Base-by-base conservation (phyloP, 2,888 invertebrate genomes). In the Acanthosepion pharaonis region DNA sequence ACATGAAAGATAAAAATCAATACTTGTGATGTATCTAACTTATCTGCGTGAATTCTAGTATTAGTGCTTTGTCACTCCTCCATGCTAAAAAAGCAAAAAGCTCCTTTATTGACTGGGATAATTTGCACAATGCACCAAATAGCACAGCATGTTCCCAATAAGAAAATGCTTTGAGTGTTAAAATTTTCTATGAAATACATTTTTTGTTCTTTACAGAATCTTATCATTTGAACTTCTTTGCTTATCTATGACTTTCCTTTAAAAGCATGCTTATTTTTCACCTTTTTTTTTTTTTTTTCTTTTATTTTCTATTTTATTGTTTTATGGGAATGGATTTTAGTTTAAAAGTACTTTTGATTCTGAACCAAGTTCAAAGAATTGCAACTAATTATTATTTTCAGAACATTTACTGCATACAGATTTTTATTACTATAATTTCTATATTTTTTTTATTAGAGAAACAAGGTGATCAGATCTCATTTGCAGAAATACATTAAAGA, bases 141-240 rank as follows among this genome's bases (percentile, higher is more conserved):
- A 78, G 78, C 78, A 78, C 78, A 78, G 78, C 78, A 78, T 78
- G 78, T 78, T 78, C 78, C 78, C n/a, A 78, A 23, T 23, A 78
- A 78, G n/a, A 78, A n/a, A 78, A 78, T n/a, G 64, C 64, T 64
- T 64, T n/a, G n/a, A n/a, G n/a, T 78, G 78, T 78, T 78, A 78
- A 15, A 78, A n/a, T 33, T 15, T 78, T 78, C 11, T n/a, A 15
- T 33, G 59, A 5, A 23, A 59, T 20, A 59, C 5, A 59, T 23
- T 23, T 5, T n/a, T 33, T 78, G 11, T 78, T 78, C 18, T 33
- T 78, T n/a, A 78, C 15, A 11, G 78, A 78, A 78, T 78, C 78
- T 78, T 78, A 78, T n/a, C 78, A 78, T n/a, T 78, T 78, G 6
- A 78, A 11, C n/a, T 8, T 55, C 59, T 23, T 20, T 59, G 6